These are phyloP conservation scores for Spheniscus humboldti DNA, from an alignment of 2,797 vertebrate species.

Conservation along the genomic window DNA sequence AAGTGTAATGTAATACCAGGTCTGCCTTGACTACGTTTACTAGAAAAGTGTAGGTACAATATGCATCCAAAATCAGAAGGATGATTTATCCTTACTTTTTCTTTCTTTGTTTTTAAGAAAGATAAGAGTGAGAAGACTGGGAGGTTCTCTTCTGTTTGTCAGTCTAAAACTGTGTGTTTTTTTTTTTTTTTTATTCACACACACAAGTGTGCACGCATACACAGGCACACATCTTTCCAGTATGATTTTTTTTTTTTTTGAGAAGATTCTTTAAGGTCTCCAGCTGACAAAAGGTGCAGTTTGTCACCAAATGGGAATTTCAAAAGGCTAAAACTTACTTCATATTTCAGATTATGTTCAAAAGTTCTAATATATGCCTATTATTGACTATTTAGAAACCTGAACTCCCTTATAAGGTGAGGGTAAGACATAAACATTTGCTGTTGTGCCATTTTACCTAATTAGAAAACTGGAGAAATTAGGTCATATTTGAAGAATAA, in stretches of 20 bases:
- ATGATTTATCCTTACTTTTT: neutral
- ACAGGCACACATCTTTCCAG: neutral
- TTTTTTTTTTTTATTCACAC: neutral
- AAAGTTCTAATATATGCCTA: neutral
- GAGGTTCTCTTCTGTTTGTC: neutral
- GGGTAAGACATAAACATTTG: neutral
- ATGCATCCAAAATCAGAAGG: neutral
- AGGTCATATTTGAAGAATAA: neutral
- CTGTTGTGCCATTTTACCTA: neutral
- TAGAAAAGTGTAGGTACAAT: neutral
- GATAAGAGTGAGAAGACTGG: neutral
- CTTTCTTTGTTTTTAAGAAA: neutral
- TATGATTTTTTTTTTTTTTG: neutral
- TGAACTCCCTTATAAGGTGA: neutral
- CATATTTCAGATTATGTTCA: neutral
- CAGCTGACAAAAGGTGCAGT: neutral
- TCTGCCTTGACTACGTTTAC: neutral
- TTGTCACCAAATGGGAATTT: neutral
- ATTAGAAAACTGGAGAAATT: neutral
- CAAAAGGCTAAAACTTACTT: neutral
- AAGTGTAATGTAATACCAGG: neutral
- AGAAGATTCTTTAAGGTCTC: neutral
- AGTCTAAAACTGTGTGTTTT: neutral
- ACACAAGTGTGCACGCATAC: rapidly evolving
- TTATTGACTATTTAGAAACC: neutral